A percentile compares a stretch with the other conserved stretches of the same genome.
Conservation (phyloP, 2,113 vertebrate genomes). For the Plecotus auritus region DNA sequence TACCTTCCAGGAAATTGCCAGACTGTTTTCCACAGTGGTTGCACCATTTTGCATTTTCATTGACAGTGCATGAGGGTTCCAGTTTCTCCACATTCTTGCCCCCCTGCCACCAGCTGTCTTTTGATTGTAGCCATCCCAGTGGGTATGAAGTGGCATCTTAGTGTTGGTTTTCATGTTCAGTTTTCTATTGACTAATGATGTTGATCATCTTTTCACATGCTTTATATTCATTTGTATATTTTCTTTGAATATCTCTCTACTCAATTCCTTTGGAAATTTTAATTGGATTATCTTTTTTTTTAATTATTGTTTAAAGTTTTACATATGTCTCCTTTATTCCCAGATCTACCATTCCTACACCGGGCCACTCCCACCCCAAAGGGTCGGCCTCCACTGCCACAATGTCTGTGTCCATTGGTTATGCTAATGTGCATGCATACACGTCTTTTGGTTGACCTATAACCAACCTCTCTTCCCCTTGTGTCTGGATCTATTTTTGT, state of each 20-base stretch:
- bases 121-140: not conserved
- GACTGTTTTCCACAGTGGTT: not conserved
- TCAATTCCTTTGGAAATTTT: not conserved
- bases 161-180: not conserved
- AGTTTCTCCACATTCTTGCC: not conserved
- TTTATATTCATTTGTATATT: not conserved
- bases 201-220: not conserved
- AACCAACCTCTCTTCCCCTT: too few species aligned
- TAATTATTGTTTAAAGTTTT: too few species aligned
- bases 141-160: not conserved
- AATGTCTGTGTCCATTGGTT: too few species aligned
- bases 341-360: too few species aligned
- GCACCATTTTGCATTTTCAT: not conserved
- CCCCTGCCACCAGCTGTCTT: too few species aligned
- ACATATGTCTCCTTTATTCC: too few species aligned
- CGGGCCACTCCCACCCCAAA: too few species aligned
- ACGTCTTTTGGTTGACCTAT: too few species aligned
- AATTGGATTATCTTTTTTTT: not conserved
- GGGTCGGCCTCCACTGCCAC: too few species aligned
- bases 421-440: too few species aligned
- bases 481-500: too few species aligned
- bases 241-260: not conserved
- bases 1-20: not conserved
- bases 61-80: not conserved
- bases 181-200: not conserved